phyloP scores from a whole-genome alignment of 2,113 vertebrate species.

The Puntigrus tetrazona region DNA sequence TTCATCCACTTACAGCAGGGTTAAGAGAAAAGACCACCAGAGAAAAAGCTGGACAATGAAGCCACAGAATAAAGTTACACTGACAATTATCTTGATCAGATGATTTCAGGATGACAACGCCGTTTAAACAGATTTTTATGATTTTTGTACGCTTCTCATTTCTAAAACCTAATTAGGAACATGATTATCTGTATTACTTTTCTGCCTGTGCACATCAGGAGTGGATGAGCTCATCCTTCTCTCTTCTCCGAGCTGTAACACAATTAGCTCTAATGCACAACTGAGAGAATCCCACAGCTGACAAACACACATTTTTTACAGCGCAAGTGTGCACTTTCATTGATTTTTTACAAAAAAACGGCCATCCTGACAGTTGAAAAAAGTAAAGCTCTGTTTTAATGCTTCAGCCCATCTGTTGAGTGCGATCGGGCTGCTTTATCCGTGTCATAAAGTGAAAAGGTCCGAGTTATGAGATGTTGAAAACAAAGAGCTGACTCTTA shows the following conservation, averaged over 20 bases:
- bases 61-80: background rate
- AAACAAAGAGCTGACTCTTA: background rate
- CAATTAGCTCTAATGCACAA: slow-evolving; percentile 31
- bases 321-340: background rate
- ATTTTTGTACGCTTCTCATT: background rate
- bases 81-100: background rate
- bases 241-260: slow-evolving; percentile 13
- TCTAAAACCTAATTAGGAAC: background rate
- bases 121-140: background rate
- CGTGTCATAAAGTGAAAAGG: background rate
- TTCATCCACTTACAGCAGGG: slow-evolving; percentile 87
- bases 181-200: background rate
- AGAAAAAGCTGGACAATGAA: background rate
- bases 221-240: slow-evolving; percentile 12
- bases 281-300: slow-evolving; percentile 16
- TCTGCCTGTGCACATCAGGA: background rate
- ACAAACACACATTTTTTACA: background rate
- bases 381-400: background rate
- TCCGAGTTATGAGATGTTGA: background rate
- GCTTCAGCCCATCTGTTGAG: background rate
- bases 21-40: slow-evolving; percentile 74
- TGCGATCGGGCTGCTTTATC: background rate
- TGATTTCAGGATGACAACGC: background rate
- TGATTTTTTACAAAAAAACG: background rate
- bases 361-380: background rate